Evolutionary conservation across 2,888 invertebrate species (phyloP), one percentile per base, ranked within the genome.

Genomic region (Malthinus seriepunctatus): DNA sequence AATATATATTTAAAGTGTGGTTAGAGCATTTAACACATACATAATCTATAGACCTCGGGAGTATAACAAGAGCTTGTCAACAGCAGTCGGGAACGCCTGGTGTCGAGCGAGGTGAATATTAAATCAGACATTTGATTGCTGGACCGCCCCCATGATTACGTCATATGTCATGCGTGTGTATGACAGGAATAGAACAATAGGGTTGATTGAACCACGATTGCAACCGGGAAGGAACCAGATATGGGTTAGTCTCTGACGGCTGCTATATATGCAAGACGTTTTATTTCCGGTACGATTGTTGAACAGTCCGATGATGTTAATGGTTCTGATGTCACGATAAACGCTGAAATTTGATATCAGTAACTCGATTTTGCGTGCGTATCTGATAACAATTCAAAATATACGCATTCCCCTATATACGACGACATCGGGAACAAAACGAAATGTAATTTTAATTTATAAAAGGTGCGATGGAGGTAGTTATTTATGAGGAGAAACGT

Each of bases 91-190:
- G 70, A 73, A 71, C 73, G 73, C 71, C 72, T 71, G 73, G 71
- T 70, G 71, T 71, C 71, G 70, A 70, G 69, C 74, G 73, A 74
- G 74, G 75, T 76, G 77, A 76, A 77, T 77, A 77, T 76, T 75
- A 77, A 77, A 77, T 77, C 77, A 77, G 76, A 75, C 76, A 73
- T 72, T 75, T 77, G 77, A 77, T 77, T 77, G 76, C 76, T 70
- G 73, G 74, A 72, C 74, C 76, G 76, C 77, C 77, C 73, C 76
- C 72, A 72, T 71, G 73, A 76, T 76, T 76, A 77, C 75, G 75
- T 77, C 76, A 77, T 76, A 74, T 76, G 76, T 76, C 77, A 75
- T 73, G 74, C 72, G 74, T 76, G 76, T 68, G 73, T 67, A 65
- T 75, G 75, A 75, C 75, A 75, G 73, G 66, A 68, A 57, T 74